Evolutionary conservation across 2,113 vertebrate species (phyloP).

Genomic region (Ciconia stormi): DNA sequence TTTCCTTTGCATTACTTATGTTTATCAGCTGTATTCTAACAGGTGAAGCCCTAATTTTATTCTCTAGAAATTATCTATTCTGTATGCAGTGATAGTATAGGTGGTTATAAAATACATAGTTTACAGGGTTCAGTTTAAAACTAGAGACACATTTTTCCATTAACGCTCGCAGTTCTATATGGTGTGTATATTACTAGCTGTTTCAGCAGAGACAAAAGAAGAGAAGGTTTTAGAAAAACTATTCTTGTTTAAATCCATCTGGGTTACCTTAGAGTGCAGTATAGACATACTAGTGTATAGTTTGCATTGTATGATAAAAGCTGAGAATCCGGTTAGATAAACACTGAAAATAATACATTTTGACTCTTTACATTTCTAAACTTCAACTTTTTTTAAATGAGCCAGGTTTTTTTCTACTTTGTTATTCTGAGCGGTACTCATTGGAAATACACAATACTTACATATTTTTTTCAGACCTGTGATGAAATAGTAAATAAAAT

Average conservation of each 20-base stretch:
- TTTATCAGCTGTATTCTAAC: background rate
- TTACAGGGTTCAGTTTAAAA: background rate
- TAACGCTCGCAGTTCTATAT: background rate
- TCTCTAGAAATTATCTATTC: background rate
- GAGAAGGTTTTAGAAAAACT: conserved; percentile 55
- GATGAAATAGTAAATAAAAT: background rate
- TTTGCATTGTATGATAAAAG: background rate
- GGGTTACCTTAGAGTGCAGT: conserved; percentile 21
- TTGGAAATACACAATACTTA: background rate
- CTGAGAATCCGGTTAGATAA: background rate
- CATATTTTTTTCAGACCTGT: background rate
- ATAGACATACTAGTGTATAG: background rate
- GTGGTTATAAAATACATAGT: background rate
- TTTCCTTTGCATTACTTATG: background rate
- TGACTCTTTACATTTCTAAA: background rate
- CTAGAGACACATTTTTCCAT: background rate
- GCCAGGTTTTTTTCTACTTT: background rate
- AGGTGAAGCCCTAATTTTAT: background rate
- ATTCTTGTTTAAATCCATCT: conserved; percentile 55
- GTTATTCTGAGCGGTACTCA: background rate
- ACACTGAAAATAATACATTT: background rate
- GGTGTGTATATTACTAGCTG: background rate
- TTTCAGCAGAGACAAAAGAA: conserved; percentile 55
- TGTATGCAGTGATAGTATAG: background rate
- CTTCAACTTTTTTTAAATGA: background rate